These are phyloP conservation scores for Odocoileus virginianus DNA, from an alignment of 2,113 vertebrate species.

Conservation along the genomic window DNA sequence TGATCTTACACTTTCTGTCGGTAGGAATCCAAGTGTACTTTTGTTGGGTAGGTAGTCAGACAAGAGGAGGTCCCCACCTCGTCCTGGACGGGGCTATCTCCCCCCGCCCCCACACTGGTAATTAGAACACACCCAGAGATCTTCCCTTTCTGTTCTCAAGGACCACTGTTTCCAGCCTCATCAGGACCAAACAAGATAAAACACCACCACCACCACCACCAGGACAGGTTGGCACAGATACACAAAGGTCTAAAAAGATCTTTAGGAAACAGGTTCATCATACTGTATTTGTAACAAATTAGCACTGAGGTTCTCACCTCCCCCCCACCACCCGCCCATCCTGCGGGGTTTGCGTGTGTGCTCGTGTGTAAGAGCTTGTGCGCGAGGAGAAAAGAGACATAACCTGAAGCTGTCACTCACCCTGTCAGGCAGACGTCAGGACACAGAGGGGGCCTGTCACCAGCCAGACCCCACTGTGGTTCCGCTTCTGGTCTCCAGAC, in stretches of 20 bases:
- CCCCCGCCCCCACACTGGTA: background rate
- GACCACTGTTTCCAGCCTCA: background rate
- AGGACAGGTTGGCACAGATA: background rate
- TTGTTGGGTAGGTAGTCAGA: background rate
- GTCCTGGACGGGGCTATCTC: background rate
- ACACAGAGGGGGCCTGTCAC: background rate
- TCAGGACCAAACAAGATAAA: background rate
- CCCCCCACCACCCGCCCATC: no score
- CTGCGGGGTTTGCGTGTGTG: background rate
- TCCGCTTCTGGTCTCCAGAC: background rate
- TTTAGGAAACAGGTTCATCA: background rate
- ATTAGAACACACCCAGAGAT: background rate
- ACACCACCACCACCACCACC: fast-evolving
- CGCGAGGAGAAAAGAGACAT: background rate
- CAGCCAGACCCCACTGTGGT: background rate
- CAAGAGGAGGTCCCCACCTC: background rate
- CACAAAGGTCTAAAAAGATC: background rate
- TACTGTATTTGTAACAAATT: background rate
- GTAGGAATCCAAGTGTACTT: background rate
- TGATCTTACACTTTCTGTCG: background rate
- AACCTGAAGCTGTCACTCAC: background rate
- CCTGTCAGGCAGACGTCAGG: background rate
- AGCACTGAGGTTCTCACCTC: background rate
- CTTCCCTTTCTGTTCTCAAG: background rate
- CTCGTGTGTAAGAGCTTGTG: background rate